A percentile compares a stretch with the other conserved stretches of the same genome.
These are phyloP conservation scores for Sebastes nivosus DNA, from an alignment of 2,797 vertebrate genomes.

Conservation along the genomic window DNA sequence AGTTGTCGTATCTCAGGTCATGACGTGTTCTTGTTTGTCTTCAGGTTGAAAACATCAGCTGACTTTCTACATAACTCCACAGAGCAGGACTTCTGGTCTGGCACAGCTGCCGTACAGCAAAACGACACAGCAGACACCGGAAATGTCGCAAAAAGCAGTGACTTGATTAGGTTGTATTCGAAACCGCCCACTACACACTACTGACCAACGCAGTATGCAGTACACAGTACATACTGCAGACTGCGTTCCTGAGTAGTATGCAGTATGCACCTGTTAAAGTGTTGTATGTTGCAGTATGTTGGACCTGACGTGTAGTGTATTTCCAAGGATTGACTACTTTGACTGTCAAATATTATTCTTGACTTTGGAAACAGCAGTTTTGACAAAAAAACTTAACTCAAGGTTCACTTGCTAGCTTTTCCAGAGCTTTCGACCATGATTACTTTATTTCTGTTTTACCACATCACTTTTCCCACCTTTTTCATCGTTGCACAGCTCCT, in stretches of 20 bases:
- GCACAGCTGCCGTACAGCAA: constrained; percentile 62
- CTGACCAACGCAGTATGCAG: too few relatives aligned
- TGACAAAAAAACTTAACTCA: neutral
- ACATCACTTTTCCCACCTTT: neutral
- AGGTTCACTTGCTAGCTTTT: neutral
- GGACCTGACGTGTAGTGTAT: neutral
- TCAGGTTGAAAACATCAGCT: neutral
- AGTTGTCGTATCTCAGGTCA: neutral
- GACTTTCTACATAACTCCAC: constrained; percentile 16
- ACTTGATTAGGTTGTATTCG: neutral
- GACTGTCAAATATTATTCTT: neutral
- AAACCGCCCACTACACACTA: too few relatives aligned
- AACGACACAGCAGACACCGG: constrained; percentile 34
- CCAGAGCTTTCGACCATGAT: neutral
- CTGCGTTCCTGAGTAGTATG: too few relatives aligned
- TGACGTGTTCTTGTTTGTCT: neutral
- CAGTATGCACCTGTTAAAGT: too few relatives aligned
- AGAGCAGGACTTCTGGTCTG: constrained; percentile 65
- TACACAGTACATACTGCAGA: too few relatives aligned
- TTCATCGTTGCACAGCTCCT: neutral
- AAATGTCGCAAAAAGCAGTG: constrained; percentile 61
- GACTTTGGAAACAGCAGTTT: neutral
- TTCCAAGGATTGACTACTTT: neutral
- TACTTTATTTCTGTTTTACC: neutral
- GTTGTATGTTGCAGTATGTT: too few relatives aligned